Evolutionary conservation across 2,888 invertebrate genomes (phyloP), one percentile per base, ranked within the genome.

Genomic region (Chrysolina oricalcia): DNA sequence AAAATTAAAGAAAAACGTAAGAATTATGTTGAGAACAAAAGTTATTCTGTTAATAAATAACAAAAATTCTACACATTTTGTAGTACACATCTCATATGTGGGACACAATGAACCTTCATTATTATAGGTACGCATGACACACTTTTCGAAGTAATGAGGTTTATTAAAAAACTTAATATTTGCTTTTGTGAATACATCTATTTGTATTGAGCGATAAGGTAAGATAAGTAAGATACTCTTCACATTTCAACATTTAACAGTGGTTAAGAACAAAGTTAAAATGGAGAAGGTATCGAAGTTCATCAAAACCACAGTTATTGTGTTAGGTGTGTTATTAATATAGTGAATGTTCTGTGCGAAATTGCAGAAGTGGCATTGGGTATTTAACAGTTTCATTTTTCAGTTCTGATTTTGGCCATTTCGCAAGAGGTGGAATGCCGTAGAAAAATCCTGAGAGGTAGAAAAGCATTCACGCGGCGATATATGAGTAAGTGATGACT

Each of bases 401-500:
- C 93, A 84, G 89, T 95, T 73, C 86, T 95, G 83, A 91, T 94
- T 76, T 90, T 93, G 46, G 75, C 86, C 41, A 90, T 94, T 64
- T 90, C 93, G 80, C 92, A 93, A 84, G 94, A 95, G 89, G 91
- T 92, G 27, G 95, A 96, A 87, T 95, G 93, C 13, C 91, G 95
- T 84, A 91, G 96, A 83, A 95, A 94, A 87, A 94, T 96, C 84
- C 90, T 96, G 56, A 91, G 94, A 83, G 96, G 96, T 71, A 91
- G 96, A 79, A 93, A 94, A 89, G 94, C 95, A 13, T 91, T 96
- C 84, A 96, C 94, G 2, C 91, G 95, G 78, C 92, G 91, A 75
- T 95, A 96, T 86, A 94, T 94, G 86, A 91, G 96, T 96, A 91
- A 94, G 95, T 92, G 17, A 19, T 66, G 48, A 40, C 17, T 48